Conservation (phyloP, 2,113 vertebrate species). For the Apodemus speciosus region DNA sequence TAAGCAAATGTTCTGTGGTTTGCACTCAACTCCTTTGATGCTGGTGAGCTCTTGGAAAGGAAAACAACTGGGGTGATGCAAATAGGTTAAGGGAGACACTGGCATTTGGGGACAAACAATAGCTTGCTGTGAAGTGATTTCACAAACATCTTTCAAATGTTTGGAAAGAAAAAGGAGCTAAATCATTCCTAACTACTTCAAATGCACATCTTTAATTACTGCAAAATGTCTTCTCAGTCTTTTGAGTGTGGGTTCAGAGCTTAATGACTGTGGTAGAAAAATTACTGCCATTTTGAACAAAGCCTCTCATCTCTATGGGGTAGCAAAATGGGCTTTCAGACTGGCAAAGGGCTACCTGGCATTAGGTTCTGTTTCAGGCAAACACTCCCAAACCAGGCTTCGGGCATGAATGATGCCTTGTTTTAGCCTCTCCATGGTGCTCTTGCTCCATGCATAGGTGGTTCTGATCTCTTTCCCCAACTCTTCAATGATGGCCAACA, state of each 20-base stretch:
- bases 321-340: background rate
- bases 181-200: constrained; percentile 59
- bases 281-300: constrained; percentile 74
- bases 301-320: constrained; percentile 70
- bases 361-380: constrained; percentile 97
- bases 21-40: constrained; percentile 60
- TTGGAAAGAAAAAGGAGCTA: constrained; percentile 4
- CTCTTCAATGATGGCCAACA: too few relatives aligned
- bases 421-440: too few relatives aligned
- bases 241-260: constrained; percentile 24
- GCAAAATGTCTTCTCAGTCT: constrained; percentile 40
- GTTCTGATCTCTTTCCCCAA: too few relatives aligned
- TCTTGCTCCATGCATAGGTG: too few relatives aligned
- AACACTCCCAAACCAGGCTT: constrained; percentile 96
- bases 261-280: constrained; percentile 22
- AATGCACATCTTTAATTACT: constrained; percentile 50
- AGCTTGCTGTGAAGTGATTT: constrained; percentile 18
- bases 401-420: constrained; percentile 98
- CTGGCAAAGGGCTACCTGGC: constrained; percentile 89
- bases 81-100: background rate
- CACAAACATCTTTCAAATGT: constrained; percentile 51
- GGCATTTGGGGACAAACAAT: constrained; percentile 5
- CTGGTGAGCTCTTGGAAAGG: constrained; percentile 49
- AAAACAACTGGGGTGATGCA: background rate
- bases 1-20: constrained; percentile 67